Conservation (phyloP, 2,797 vertebrate genomes). For the Etheostoma perlongum region DNA sequence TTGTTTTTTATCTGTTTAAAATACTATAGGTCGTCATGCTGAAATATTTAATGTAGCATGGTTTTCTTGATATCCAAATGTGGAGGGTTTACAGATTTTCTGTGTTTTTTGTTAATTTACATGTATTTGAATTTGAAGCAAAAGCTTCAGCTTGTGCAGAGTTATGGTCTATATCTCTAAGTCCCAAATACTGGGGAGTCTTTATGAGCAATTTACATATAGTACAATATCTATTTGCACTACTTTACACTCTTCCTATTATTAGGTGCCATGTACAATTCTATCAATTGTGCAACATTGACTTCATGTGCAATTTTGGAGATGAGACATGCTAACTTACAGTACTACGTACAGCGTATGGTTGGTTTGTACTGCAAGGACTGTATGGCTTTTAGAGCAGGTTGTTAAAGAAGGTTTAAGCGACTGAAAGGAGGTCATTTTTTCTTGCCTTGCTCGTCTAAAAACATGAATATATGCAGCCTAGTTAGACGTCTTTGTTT, state of each 20-base stretch:
- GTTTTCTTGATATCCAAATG: constrained; percentile 32
- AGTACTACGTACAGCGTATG: neutral
- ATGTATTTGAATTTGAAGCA: constrained; percentile 26
- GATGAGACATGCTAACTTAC: constrained; percentile 6
- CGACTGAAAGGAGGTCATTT: constrained; percentile 41
- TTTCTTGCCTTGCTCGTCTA: constrained; percentile 67
- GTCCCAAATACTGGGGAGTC: constrained; percentile 13
- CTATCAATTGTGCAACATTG: constrained; percentile 11
- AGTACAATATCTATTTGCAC: constrained; percentile 32
- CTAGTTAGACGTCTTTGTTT: constrained; percentile 24
- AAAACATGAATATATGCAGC: constrained; percentile 38
- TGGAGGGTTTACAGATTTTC: constrained; percentile 36
- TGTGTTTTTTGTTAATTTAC: constrained; percentile 31
- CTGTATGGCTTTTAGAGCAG: constrained; percentile 34
- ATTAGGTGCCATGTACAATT: constrained; percentile 49
- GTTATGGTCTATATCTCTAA: constrained; percentile 21
- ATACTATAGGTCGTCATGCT: constrained; percentile 30
- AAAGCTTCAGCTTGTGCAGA: constrained; percentile 19
- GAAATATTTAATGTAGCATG: constrained; percentile 33
- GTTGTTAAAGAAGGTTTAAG: constrained; percentile 46
- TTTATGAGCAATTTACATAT: constrained; percentile 16
- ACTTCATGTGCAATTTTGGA: constrained; percentile 30
- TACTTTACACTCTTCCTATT: constrained; percentile 29
- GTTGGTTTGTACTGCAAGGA: constrained; percentile 21
- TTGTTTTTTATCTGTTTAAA: constrained; percentile 53